Evolutionary conservation across 2,888 invertebrate genomes (phyloP).

Genomic region (Ryuthela nishihirai): DNA sequence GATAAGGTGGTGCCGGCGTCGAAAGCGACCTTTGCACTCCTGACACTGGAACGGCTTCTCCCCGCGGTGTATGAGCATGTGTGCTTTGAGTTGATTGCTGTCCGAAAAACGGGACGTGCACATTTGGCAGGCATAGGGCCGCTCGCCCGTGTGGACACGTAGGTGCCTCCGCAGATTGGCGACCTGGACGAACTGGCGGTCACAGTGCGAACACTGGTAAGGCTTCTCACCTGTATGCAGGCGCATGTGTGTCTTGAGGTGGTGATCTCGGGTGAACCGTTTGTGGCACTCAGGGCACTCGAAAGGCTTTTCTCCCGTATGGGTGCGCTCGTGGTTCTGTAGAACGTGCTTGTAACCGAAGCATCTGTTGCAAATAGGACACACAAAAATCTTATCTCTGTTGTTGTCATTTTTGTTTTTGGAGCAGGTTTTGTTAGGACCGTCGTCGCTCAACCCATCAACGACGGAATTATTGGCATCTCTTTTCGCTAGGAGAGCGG

Average conservation of each 20-base stretch:
- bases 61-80: constrained; percentile 80
- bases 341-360: constrained; percentile 93
- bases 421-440: no score
- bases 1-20: constrained; percentile 78
- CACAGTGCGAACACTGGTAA: constrained; percentile 86
- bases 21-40: constrained; percentile 72
- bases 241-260: constrained; percentile 87
- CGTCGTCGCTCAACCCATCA: no score
- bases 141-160: constrained; percentile 86
- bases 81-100: constrained; percentile 87
- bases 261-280: constrained; percentile 87
- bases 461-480: no score
- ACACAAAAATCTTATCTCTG: constrained; percentile 77
- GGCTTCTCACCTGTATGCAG: constrained; percentile 91
- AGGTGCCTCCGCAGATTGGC: constrained; percentile 84
- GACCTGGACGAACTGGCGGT: constrained; percentile 88
- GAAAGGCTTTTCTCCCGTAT: constrained; percentile 92
- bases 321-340: constrained; percentile 90
- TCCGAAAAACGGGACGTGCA: constrained; percentile 85
- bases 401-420: no score
- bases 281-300: constrained; percentile 89
- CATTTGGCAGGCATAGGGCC: constrained; percentile 80
- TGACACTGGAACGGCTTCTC: constrained; percentile 83
- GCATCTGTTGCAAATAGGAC: constrained; percentile 78
- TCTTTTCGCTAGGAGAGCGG: no score